A percentile compares a stretch with the other conserved stretches of the same genome.
These are phyloP conservation scores for Aurelia coerulea DNA, from an alignment of 30 jellyfish, hydroid and myxozoan genomes.

Conservation along the genomic window DNA sequence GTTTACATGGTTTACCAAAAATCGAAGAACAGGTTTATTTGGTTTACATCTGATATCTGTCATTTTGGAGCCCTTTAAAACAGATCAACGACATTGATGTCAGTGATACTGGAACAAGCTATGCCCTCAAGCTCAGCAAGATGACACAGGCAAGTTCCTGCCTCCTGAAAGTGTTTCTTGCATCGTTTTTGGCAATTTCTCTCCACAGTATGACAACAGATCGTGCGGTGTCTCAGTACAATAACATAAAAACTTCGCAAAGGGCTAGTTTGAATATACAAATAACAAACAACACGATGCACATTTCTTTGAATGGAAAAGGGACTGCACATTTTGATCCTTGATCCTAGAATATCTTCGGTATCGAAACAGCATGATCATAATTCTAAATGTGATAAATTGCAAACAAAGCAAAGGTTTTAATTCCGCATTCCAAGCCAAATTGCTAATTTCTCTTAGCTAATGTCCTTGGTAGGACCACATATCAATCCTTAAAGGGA, in stretches of 20 bases:
- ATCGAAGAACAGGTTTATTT: no score
- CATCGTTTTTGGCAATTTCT: constrained; percentile 34
- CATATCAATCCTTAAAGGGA: no score
- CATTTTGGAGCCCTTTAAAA: constrained; percentile 14
- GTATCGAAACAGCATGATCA: no score
- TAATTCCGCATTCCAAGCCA: no score
- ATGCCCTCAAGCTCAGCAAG: constrained; percentile 39
- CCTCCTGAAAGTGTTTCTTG: constrained; percentile 38
- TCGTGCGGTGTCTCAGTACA: constrained; percentile 43
- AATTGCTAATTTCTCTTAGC: no score
- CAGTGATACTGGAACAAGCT: constrained; percentile 25
- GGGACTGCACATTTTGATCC: constrained; percentile 66
- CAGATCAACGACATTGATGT: constrained; percentile 23
- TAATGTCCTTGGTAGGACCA: no score
- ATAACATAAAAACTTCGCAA: constrained; percentile 37
- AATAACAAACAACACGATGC: constrained; percentile 41
- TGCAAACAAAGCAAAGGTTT: no score
- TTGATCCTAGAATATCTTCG: neutral
- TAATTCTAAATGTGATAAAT: no score
- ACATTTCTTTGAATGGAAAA: constrained; percentile 45
- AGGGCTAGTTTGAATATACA: constrained; percentile 29
- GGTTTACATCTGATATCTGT: constrained; percentile 41
- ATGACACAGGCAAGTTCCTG: constrained; percentile 50
- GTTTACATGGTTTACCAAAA: no score
- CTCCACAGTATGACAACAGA: constrained; percentile 55